phyloP scores from a whole-genome alignment of 2,888 invertebrate species.

The Adelphocoris suturalis region DNA sequence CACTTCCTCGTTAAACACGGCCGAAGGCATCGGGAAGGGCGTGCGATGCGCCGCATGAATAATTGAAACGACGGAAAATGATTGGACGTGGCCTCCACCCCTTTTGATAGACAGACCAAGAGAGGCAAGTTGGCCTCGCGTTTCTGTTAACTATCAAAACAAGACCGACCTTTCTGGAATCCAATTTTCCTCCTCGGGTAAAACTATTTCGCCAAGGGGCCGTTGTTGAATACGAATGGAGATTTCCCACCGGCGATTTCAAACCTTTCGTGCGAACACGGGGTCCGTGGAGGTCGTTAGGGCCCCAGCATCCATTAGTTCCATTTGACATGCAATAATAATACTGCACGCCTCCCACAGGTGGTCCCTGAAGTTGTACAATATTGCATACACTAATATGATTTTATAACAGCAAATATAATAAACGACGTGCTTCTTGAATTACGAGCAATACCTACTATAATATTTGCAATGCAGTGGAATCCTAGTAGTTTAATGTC shows the following conservation, averaged over 20 bases:
- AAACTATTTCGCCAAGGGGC: constrained; percentile 8
- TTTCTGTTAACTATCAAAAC: constrained; percentile 29
- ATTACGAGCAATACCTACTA: too few species aligned
- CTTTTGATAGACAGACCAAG: neutral
- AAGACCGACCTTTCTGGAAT: constrained; percentile 18
- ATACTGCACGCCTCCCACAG: neutral
- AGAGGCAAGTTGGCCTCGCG: neutral
- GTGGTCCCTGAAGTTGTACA: too few species aligned
- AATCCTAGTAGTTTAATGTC: too few species aligned
- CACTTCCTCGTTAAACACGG: neutral
- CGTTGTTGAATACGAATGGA: neutral
- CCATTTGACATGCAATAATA: constrained; percentile 28
- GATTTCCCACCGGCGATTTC: constrained; percentile 23
- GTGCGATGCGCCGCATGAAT: constrained; percentile 6
- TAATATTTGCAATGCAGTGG: too few species aligned
- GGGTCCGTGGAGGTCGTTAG: neutral
- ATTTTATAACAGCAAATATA: too few species aligned
- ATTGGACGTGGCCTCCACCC: neutral
- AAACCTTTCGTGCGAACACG: neutral
- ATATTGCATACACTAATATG: too few species aligned
- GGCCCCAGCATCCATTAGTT: neutral
- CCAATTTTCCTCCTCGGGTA: constrained; percentile 17
- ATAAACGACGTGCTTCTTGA: too few species aligned
- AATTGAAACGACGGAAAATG: neutral
- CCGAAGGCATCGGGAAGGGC: neutral